A percentile compares a stretch with the other conserved stretches of the same genome.
Conservation (phyloP, 2,797 vertebrate species). For the Brachymystax lenok region DNA sequence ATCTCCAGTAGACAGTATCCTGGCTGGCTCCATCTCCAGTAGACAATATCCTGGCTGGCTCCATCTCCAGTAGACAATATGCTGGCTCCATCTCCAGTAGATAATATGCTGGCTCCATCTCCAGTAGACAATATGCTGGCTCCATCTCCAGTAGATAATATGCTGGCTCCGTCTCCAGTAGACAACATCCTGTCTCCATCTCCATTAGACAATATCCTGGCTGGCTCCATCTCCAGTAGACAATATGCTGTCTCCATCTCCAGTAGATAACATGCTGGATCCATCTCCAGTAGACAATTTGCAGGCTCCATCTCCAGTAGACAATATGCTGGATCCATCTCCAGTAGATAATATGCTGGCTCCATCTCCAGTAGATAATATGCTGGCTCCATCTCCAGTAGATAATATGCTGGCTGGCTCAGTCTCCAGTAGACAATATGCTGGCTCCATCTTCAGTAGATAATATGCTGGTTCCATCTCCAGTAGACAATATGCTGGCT, state of each 20-base stretch:
- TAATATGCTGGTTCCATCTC: slow-evolving; percentile 51
- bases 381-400: slow-evolving; percentile 47
- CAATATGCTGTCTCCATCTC: slow-evolving; percentile 51
- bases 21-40: slow-evolving; percentile 36
- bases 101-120: slow-evolving; percentile 52
- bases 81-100: slow-evolving; percentile 27
- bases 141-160: too few relatives aligned
- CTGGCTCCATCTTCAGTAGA: slow-evolving; percentile 43
- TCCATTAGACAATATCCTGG: too few relatives aligned
- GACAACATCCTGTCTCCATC: slow-evolving; percentile 52
- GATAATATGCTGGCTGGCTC: too few relatives aligned
- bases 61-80: too few relatives aligned
- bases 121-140: background rate
- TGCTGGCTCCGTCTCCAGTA: slow-evolving; percentile 26
- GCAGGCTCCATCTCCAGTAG: slow-evolving; percentile 46
- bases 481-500: too few relatives aligned
- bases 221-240: slow-evolving; percentile 34
- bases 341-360: background rate
- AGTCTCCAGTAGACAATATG: slow-evolving; percentile 55
- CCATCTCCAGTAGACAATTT: slow-evolving; percentile 32
- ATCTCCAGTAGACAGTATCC: slow-evolving; percentile 39
- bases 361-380: slow-evolving; percentile 33
- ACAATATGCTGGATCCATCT: slow-evolving; percentile 20
- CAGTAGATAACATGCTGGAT: background rate
- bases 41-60: slow-evolving; percentile 61